Percentiles rank a stretch among this genome's conserved stretches.
Evolutionary conservation across 1,140 invertebrate species (phyloP).

Genomic region (Fopius arisanus): DNA sequence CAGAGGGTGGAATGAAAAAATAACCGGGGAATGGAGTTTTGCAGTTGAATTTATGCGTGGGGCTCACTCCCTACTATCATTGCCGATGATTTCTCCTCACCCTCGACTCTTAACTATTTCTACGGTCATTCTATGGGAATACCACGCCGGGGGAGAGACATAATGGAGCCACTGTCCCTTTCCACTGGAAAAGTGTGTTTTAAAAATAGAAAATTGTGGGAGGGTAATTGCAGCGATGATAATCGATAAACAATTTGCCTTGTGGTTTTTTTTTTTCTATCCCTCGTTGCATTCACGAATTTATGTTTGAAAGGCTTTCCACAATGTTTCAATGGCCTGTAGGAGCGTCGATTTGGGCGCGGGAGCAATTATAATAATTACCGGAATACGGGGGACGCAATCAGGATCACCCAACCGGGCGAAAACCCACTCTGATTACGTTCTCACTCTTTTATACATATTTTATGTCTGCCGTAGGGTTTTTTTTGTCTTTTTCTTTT

Average conservation of each 20-base stretch:
- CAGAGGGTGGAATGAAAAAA: not conserved
- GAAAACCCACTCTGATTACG: constrained; percentile 33
- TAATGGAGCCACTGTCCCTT: not conserved
- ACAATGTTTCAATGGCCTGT: constrained; percentile 1
- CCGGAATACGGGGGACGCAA: constrained; percentile 51
- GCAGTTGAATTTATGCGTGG: not conserved
- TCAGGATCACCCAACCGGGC: constrained; percentile 46
- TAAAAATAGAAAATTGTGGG: not conserved
- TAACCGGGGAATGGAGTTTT: not conserved
- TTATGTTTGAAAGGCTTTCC: constrained; percentile 1
- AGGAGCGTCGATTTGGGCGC: constrained; percentile 44
- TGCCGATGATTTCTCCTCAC: not conserved
- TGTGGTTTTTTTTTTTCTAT: not conserved
- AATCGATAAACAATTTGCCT: constrained; percentile 6
- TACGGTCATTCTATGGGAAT: not conserved
- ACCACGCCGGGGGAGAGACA: not conserved
- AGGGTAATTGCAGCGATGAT: not conserved
- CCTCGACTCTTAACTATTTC: not conserved
- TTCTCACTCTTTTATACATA: constrained; percentile 12
- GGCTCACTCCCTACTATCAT: not conserved
- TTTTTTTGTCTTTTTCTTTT: too few species aligned
- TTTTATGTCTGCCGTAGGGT: not conserved
- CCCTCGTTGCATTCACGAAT: not conserved
- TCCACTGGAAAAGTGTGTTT: not conserved
- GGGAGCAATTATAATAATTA: constrained; percentile 61